Evolutionary conservation across 2,797 vertebrate genomes (phyloP), one percentile per base, ranked within the genome.

Genomic region (Siniperca obscura): DNA sequence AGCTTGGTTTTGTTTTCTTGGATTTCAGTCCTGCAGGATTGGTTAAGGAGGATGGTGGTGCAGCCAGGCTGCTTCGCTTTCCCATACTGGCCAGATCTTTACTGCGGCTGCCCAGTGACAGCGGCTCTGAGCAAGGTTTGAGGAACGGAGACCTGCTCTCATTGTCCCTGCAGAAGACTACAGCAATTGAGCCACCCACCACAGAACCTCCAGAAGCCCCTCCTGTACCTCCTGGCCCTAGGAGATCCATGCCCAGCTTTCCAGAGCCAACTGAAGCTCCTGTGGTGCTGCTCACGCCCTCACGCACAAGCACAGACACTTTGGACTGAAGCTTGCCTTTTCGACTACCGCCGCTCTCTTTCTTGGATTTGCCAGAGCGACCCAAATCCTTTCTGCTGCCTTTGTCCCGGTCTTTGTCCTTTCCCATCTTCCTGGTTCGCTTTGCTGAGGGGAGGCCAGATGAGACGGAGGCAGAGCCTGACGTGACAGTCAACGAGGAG

Each of bases 301-400:
- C 98, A 0, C 97, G 95, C 74, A 99, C 98, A 52, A 99, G 78
- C 8, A 98, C 97, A 0, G 98, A 97, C 69, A 98, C 98, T 92
- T 99, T 98, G 52, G 98, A 98, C 68, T 99, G 98, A 3, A 99
- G 95, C 81, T 99, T 99, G 19, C 96, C 95, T 87, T 97, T 98
- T 30, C 94, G 91, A 75, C 84, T 84, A 57, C 85, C 55, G 1
- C 92, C 74, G 0, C 90, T 83, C n/a, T 94, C 91, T 66, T 96
- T 96, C 72, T 96, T 96, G 25, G 95, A 90, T 76, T 95, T 96
- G 7, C 73, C 95, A 30, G 90, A 95, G 2, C 70, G 95, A 10
- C 82, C 93, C 0, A 84, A 73, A 19, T 96, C 95, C 65, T 91
- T 96, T 78, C 93, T 93, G 83, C 85, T 90, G 64, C 93, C 91